phyloP scores from a whole-genome alignment of 37 sponge, comb jelly and placozoan species.

The Aplysina aerophoba region DNA sequence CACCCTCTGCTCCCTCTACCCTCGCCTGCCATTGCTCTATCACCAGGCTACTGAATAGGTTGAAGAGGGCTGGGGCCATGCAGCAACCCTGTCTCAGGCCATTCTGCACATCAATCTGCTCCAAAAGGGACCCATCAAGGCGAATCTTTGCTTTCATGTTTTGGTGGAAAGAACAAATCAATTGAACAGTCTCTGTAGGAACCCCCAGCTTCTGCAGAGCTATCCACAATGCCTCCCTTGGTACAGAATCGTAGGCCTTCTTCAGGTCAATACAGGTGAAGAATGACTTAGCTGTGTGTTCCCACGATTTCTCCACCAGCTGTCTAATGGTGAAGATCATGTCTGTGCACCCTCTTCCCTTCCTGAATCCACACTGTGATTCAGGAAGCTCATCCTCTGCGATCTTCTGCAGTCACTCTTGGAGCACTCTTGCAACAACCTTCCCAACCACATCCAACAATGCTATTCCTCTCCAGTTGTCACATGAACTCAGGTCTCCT shows the following conservation, averaged over 20 bases:
- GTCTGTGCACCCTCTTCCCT: constrained; percentile 12
- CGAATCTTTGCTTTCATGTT: too few species aligned
- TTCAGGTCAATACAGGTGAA: constrained; percentile 13
- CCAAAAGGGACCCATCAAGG: too few species aligned
- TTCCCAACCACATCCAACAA: constrained; percentile 23
- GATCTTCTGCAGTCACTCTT: too few species aligned
- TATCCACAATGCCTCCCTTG: constrained; percentile 24
- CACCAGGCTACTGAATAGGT: too few species aligned
- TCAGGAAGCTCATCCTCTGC: constrained; percentile 10
- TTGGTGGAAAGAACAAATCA: too few species aligned
- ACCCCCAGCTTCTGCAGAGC: too few species aligned
- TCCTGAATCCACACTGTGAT: constrained; percentile 27
- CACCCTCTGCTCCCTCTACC: too few species aligned
- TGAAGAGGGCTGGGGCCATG: too few species aligned
- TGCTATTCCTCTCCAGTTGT: constrained; percentile 16
- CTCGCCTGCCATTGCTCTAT: too few species aligned
- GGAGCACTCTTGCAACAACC: neutral
- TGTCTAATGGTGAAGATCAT: constrained; percentile 24
- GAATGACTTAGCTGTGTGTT: constrained; percentile 10
- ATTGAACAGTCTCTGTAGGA: too few species aligned
- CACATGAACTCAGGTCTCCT: constrained; percentile 30
- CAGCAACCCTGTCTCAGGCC: too few species aligned
- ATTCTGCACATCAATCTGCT: too few species aligned
- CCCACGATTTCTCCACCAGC: constrained; percentile 24
- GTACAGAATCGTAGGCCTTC: constrained; percentile 12